Evolutionary conservation across 2,797 vertebrate species (phyloP).

Genomic region (Sparus aurata): DNA sequence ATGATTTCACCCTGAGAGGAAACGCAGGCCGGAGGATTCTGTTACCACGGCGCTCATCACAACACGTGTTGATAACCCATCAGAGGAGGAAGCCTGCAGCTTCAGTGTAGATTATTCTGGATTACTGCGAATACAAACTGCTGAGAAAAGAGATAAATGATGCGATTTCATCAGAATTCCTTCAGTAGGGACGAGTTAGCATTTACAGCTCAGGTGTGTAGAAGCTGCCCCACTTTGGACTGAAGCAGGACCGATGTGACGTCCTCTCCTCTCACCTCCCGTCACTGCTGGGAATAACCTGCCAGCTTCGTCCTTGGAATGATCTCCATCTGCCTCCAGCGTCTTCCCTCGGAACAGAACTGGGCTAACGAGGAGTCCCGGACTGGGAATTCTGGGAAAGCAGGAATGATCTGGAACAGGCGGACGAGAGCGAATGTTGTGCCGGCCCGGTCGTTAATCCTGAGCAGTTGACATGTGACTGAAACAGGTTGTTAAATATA

Average conservation of each 20-base stretch:
- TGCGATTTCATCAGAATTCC: no score
- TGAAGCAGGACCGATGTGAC: neutral
- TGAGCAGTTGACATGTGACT: constrained; percentile 22
- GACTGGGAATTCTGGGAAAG: constrained; percentile 17
- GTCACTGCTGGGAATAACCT: constrained; percentile 16
- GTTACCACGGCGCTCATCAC: no score
- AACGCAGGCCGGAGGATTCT: neutral
- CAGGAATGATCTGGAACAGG: neutral
- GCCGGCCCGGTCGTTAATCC: neutral
- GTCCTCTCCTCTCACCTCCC: constrained; percentile 6
- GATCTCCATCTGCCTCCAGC: constrained; percentile 12
- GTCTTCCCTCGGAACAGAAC: constrained; percentile 12
- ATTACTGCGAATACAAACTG: no score
- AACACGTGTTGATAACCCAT: no score
- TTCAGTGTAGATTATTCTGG: no score
- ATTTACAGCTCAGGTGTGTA: neutral
- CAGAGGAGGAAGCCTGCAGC: no score
- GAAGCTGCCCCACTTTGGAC: constrained; percentile 25
- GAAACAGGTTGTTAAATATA: neutral
- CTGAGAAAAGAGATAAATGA: neutral
- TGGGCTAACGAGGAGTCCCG: constrained; percentile 45
- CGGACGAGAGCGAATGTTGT: accelerated
- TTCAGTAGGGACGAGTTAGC: neutral
- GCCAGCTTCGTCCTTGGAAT: constrained; percentile 36
- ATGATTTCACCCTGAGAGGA: neutral